Conservation (phyloP, 2,888 invertebrate species). For the Luffia ferchaultella region DNA sequence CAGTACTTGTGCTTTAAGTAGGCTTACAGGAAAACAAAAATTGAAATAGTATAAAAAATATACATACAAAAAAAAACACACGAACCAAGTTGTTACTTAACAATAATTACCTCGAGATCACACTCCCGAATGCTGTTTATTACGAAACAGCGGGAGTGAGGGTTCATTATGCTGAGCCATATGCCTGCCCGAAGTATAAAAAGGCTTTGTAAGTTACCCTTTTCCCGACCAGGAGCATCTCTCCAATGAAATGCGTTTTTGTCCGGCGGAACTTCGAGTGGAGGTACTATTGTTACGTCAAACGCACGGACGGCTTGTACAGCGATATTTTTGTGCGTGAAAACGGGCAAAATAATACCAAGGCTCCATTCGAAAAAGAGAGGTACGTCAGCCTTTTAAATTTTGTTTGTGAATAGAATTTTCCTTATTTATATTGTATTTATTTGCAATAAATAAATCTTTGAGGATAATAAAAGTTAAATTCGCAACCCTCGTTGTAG, state of each 20-base stretch:
- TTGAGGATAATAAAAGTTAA: too few species aligned
- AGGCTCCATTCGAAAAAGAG: neutral
- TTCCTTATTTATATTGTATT: too few species aligned
- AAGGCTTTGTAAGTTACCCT: conserved; percentile 51
- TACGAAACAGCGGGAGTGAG: conserved; percentile 26
- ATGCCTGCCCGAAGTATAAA: conserved; percentile 52
- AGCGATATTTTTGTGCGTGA: neutral
- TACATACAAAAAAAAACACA: too few species aligned
- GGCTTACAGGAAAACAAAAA: too few species aligned
- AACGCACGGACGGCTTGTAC: neutral
- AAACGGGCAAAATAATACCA: neutral
- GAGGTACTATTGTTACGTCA: conserved; percentile 11
- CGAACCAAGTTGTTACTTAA: neutral
- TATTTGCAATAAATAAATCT: too few species aligned
- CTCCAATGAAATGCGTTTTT: conserved; percentile 50
- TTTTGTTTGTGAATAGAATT: too few species aligned
- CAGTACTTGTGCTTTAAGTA: too few species aligned
- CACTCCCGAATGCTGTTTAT: neutral
- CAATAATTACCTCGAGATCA: neutral
- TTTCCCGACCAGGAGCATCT: conserved; percentile 30
- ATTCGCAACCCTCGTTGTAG: too few species aligned
- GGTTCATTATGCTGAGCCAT: conserved; percentile 32
- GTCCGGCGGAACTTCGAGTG: conserved; percentile 29
- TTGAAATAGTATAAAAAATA: too few species aligned
- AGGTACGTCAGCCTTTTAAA: too few species aligned